Evolutionary conservation across 2,888 invertebrate species (phyloP).

Genomic region (Troglohyphantes excavatus): DNA sequence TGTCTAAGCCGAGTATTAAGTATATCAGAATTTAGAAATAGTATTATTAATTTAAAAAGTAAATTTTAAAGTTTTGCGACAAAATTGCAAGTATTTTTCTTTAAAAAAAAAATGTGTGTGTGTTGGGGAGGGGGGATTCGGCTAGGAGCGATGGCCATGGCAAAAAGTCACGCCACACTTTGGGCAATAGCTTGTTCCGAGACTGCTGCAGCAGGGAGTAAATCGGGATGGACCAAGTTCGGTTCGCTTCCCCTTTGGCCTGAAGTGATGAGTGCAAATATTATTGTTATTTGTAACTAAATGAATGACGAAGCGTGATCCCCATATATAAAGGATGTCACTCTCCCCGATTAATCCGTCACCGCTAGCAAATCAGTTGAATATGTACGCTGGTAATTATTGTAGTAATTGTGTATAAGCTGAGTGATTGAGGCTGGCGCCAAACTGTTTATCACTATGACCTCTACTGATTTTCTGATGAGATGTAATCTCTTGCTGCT

Average conservation of each 20-base stretch:
- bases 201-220: no score
- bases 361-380: slow-evolving; percentile 48
- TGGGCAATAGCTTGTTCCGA: not conserved
- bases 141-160: no score
- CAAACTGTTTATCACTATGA: slow-evolving; percentile 69
- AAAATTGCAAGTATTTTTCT: no score
- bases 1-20: no score
- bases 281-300: not conserved
- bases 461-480: slow-evolving; percentile 54
- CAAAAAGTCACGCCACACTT: no score
- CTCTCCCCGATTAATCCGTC: slow-evolving; percentile 32
- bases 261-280: not conserved
- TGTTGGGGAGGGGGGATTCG: no score
- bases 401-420: slow-evolving; percentile 65
- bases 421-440: slow-evolving; percentile 71
- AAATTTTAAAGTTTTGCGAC: no score
- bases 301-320: not conserved
- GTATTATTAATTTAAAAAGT: no score
- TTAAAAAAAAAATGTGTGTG: no score
- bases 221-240: not conserved
- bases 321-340: slow-evolving; percentile 29
- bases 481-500: slow-evolving; percentile 38
- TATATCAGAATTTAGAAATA: no score
- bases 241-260: not conserved
- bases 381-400: slow-evolving; percentile 39